Conservation (phyloP, 1,140 invertebrate species). For the Tyrophagus putrescentiae region DNA sequence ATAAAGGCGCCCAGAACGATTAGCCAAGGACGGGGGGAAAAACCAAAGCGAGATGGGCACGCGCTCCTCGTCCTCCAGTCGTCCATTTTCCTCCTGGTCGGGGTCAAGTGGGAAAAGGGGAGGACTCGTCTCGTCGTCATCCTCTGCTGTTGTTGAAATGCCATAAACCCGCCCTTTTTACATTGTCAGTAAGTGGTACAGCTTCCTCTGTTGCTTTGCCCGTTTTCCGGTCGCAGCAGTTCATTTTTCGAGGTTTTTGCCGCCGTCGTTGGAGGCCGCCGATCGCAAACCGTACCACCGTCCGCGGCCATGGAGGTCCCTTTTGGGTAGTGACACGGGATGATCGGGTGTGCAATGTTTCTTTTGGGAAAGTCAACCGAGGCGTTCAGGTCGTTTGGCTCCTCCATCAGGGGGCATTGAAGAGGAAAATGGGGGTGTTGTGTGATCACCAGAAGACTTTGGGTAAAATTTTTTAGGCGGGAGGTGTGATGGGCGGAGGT, state of each 20-base stretch:
- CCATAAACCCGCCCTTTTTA: neutral
- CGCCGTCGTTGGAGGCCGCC: neutral
- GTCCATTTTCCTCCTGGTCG: conserved; percentile 24
- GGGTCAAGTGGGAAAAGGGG: neutral
- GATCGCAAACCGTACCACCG: neutral
- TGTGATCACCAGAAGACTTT: neutral
- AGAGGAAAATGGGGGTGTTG: neutral
- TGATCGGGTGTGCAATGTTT: neutral
- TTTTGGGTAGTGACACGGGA: neutral
- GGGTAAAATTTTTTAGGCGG: neutral
- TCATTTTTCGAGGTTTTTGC: no score
- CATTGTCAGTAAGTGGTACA: no score
- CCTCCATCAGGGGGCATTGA: neutral
- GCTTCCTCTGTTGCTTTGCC: no score
- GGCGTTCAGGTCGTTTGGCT: no score
- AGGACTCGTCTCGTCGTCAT: no score
- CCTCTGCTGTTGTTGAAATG: neutral
- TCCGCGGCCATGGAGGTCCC: neutral
- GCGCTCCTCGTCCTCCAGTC: conserved; percentile 22
- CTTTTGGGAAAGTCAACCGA: neutral
- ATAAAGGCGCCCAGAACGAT: conserved; percentile 46
- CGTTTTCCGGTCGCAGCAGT: neutral
- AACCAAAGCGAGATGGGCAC: conserved; percentile 54
- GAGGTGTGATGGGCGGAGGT: neutral
- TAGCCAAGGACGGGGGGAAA: conserved; percentile 53